phyloP scores from a whole-genome alignment of 2,888 invertebrate species.

The Gari tellinella region DNA sequence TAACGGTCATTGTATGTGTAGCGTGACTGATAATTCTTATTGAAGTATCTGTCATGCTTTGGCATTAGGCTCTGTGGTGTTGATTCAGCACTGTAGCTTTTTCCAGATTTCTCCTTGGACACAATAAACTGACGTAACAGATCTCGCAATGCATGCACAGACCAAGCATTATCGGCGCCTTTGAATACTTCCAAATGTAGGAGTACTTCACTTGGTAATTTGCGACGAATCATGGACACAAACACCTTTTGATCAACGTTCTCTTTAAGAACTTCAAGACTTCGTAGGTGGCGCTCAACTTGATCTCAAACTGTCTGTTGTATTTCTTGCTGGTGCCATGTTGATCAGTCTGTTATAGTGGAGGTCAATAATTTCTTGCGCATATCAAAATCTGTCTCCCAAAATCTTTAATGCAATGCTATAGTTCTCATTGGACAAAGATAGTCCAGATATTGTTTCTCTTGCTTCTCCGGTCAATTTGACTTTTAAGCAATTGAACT shows the following conservation, averaged over 20 bases:
- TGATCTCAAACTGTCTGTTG: constrained; percentile 21
- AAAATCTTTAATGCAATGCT: constrained; percentile 22
- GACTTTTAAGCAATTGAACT: constrained; percentile 37
- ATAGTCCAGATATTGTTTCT: constrained; percentile 15
- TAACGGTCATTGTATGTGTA: no score
- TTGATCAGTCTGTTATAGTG: constrained; percentile 35
- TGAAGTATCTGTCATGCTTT: no score
- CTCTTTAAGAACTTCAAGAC: constrained; percentile 22
- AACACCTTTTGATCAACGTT: constrained; percentile 27
- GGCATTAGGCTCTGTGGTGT: neutral
- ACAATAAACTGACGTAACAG: no score
- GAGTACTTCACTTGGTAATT: constrained; percentile 16
- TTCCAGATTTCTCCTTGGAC: no score
- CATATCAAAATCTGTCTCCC: constrained; percentile 32
- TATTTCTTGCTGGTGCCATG: constrained; percentile 15
- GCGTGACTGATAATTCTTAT: no score
- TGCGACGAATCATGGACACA: constrained; percentile 23
- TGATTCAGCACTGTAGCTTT: no score
- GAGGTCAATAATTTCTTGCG: constrained; percentile 30
- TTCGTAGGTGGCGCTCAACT: constrained; percentile 24
- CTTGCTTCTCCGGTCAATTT: constrained; percentile 32
- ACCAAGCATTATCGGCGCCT: constrained; percentile 25
- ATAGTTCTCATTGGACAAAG: constrained; percentile 37
- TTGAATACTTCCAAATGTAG: constrained; percentile 24
- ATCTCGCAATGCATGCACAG: constrained; percentile 16